These are phyloP conservation scores for Chloropsis hardwickii DNA, from an alignment of 2,113 vertebrate species.

Conservation along the genomic window DNA sequence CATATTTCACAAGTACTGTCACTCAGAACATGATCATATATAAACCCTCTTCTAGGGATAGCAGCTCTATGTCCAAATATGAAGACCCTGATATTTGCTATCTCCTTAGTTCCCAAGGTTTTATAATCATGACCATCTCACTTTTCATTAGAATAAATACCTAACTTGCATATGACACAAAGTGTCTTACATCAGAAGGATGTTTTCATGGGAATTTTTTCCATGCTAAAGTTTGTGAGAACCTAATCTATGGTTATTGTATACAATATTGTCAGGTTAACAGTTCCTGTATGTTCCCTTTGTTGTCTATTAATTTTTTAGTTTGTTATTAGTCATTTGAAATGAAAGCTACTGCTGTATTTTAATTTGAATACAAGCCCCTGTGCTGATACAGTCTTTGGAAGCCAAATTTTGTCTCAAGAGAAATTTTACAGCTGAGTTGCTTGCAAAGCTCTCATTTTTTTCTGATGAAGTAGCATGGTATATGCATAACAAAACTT, in stretches of 20 bases:
- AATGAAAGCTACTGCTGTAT: background rate
- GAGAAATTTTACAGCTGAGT: background rate
- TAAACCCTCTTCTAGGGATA: background rate
- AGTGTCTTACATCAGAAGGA: background rate
- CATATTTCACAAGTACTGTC: background rate
- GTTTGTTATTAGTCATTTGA: background rate
- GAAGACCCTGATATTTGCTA: background rate
- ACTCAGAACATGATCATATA: background rate
- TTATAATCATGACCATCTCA: background rate
- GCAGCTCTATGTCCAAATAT: background rate
- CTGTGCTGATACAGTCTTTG: background rate
- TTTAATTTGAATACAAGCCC: background rate
- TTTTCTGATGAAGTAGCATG: background rate
- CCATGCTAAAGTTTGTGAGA: background rate
- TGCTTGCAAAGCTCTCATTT: background rate
- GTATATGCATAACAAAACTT: background rate
- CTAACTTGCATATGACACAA: background rate
- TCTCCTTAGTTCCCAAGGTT: background rate
- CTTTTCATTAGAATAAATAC: background rate
- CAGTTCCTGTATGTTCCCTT: background rate
- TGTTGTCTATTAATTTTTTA: background rate
- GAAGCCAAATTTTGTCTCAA: background rate
- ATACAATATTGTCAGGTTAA: background rate
- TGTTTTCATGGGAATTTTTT: background rate
- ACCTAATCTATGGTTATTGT: background rate